phyloP scores from a whole-genome alignment of 2,113 vertebrate species.

The Pedetes capensis region DNA sequence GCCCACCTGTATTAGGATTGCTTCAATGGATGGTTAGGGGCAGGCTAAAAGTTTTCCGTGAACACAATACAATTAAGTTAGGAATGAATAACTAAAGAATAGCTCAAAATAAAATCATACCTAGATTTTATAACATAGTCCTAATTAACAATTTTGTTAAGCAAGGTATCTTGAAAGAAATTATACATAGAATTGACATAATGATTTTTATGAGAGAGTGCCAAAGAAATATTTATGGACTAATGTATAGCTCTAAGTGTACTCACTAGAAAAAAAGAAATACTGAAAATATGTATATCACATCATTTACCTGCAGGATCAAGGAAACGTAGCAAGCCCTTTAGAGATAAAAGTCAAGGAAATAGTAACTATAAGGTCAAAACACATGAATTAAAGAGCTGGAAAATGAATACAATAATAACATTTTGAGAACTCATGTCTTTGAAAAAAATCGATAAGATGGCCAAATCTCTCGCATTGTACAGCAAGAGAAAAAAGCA shows the following conservation, averaged over 20 bases:
- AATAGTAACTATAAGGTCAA: background rate
- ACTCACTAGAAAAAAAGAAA: background rate
- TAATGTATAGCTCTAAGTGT: background rate
- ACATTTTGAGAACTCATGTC: background rate
- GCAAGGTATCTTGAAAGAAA: background rate
- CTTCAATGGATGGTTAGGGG: background rate
- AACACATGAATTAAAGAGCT: background rate
- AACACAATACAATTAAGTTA: background rate
- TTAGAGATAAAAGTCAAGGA: background rate
- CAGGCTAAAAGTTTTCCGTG: background rate
- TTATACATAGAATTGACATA: background rate
- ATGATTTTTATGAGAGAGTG: background rate
- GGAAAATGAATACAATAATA: background rate
- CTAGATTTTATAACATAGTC: background rate
- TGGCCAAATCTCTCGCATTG: background rate
- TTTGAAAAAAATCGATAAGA: background rate
- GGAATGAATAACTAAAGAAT: background rate
- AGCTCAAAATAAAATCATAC: background rate
- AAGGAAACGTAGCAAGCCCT: background rate
- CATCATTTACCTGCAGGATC: background rate
- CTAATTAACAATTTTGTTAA: background rate
- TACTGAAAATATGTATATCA: background rate
- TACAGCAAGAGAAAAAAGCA: background rate
- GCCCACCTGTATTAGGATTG: background rate
- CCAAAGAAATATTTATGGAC: background rate